phyloP scores from a whole-genome alignment of 2,888 invertebrate genomes.

The Cryptocheilus praepositus region DNA sequence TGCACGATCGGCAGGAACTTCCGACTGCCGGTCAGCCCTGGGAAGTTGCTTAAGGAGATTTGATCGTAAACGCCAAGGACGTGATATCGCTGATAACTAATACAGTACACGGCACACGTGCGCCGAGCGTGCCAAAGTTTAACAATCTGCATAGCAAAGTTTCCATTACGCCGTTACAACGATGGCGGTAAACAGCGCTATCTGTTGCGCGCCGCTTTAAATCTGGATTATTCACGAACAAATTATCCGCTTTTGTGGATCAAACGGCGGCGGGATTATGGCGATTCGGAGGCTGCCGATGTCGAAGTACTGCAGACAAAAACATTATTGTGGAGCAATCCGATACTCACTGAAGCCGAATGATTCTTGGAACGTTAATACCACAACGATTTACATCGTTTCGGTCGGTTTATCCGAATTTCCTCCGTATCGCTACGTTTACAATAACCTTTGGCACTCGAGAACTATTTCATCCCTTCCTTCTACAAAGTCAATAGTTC shows the following conservation, averaged over 20 bases:
- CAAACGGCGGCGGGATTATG: conserved; percentile 6
- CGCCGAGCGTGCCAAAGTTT: conserved; percentile 35
- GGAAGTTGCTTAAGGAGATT: conserved; percentile 6
- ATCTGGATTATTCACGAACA: conserved; percentile 16
- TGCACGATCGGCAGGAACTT: conserved; percentile 2
- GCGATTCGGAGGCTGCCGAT: no score
- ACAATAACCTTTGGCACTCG: no score
- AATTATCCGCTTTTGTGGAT: conserved; percentile 28
- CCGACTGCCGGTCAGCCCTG: conserved; percentile 1
- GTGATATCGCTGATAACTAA: conserved; percentile 39
- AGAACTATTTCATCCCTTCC: no score
- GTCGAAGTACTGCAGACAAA: no score
- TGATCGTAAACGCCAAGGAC: conserved; percentile 25
- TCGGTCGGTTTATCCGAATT: no score
- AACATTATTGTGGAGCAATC: no score
- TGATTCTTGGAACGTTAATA: no score
- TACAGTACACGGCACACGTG: conserved; percentile 43
- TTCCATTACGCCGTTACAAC: conserved; percentile 18
- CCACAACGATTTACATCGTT: no score
- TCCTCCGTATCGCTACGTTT: no score
- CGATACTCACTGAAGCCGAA: no score
- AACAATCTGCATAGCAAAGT: conserved; percentile 36
- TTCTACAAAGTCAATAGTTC: no score
- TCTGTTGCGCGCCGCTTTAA: conserved; percentile 1
- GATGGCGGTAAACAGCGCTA: conserved; percentile 26